Evolutionary conservation across 2,797 vertebrate genomes (phyloP).

Genomic region (Chromobotia macracanthus): DNA sequence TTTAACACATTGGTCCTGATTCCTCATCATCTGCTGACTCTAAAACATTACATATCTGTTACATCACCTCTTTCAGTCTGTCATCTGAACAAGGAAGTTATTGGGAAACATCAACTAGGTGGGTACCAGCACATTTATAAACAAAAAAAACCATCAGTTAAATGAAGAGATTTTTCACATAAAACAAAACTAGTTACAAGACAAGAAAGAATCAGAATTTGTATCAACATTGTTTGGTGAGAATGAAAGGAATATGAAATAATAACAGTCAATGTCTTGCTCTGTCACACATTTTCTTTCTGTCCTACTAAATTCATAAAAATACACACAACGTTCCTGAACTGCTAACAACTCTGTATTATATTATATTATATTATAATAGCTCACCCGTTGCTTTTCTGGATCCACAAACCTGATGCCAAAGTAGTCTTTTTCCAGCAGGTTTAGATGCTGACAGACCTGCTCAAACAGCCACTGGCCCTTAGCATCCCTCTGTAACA

Average conservation of each 20-base stretch:
- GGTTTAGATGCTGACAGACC: conserved; percentile 94
- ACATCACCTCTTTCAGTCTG: background rate
- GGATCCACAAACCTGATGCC: conserved; percentile 95
- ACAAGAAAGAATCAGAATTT: background rate
- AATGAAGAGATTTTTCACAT: background rate
- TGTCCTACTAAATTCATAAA: background rate
- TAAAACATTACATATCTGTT: conserved; percentile 16
- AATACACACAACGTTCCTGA: background rate
- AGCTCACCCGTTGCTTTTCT: conserved; percentile 92
- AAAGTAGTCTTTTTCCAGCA: conserved; percentile 97
- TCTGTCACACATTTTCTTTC: too few relatives aligned
- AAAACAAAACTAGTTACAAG: background rate
- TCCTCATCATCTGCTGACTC: background rate
- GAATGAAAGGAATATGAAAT: too few relatives aligned
- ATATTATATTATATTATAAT: background rate
- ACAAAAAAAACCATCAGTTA: background rate
- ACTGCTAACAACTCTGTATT: background rate
- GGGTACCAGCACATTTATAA: background rate
- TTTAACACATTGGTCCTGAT: conserved; percentile 6
- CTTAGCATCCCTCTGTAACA: conserved; percentile 90
- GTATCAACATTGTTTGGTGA: too few relatives aligned
- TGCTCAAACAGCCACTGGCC: conserved; percentile 96
- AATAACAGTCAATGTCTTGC: too few relatives aligned
- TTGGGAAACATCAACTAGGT: background rate
- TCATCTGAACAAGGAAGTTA: background rate